Evolutionary conservation across 30 jellyfish, hydroid and myxozoan species (phyloP).

Genomic region (Aurelia coerulea): DNA sequence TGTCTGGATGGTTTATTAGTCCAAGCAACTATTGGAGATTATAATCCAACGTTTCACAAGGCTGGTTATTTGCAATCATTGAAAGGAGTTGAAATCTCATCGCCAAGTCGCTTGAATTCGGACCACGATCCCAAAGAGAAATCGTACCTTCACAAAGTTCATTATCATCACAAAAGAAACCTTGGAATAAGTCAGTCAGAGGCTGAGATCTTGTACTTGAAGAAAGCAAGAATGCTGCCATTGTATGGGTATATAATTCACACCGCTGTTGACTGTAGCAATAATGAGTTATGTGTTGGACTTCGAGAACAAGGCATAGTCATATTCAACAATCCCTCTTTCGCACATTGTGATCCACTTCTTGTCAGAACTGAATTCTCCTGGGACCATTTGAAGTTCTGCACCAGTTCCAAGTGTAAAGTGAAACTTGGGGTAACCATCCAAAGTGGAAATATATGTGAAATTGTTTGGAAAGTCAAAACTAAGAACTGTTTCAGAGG

Average conservation of each 20-base stretch:
- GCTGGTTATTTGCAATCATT: slow-evolving; percentile 45
- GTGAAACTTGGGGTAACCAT: slow-evolving; percentile 61
- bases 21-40: slow-evolving; percentile 66
- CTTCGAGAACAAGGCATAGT: slow-evolving; percentile 59
- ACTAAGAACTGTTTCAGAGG: slow-evolving; percentile 54
- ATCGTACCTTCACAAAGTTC: slow-evolving; percentile 42
- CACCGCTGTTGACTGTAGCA: slow-evolving; percentile 31
- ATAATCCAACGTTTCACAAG: slow-evolving; percentile 32
- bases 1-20: slow-evolving; percentile 62
- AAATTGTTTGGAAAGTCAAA: slow-evolving; percentile 51
- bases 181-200: slow-evolving; percentile 56
- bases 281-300: slow-evolving; percentile 44
- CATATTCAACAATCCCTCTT: slow-evolving; percentile 40
- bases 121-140: slow-evolving; percentile 42
- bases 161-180: slow-evolving; percentile 24
- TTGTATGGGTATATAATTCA: slow-evolving; percentile 57
- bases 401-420: slow-evolving; percentile 33
- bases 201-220: slow-evolving; percentile 33
- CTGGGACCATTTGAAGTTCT: slow-evolving; percentile 56
- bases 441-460: slow-evolving; percentile 36
- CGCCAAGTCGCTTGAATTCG: slow-evolving; percentile 68
- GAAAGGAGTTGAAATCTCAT: slow-evolving; percentile 46
- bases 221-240: slow-evolving; percentile 40
- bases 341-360: slow-evolving; percentile 41
- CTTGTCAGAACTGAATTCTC: slow-evolving; percentile 31